phyloP scores from a whole-genome alignment of 2,113 vertebrate species.

The Psettodes erumei region DNA sequence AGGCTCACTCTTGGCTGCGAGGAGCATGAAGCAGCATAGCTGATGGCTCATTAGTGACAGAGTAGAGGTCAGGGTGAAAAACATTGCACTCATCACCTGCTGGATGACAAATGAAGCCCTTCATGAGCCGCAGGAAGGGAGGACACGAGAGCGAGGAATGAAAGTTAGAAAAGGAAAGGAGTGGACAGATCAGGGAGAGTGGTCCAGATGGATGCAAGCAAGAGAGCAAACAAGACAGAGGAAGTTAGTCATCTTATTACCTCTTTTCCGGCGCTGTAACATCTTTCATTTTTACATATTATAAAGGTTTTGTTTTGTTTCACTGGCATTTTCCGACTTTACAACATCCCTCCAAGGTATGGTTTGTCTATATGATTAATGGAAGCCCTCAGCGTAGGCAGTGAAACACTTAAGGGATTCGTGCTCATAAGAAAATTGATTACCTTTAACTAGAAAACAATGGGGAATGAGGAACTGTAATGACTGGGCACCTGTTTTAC shows the following conservation, averaged over 20 bases:
- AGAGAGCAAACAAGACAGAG: slow-evolving; percentile 27
- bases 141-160: slow-evolving; percentile 33
- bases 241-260: slow-evolving; percentile 31
- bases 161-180: slow-evolving; percentile 14
- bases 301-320: slow-evolving; percentile 46
- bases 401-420: slow-evolving; percentile 70
- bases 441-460: slow-evolving; percentile 79
- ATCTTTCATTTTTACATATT: slow-evolving; percentile 56
- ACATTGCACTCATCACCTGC: slow-evolving; percentile 64
- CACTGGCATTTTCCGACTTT: slow-evolving; percentile 24
- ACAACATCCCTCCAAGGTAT: slow-evolving; percentile 48
- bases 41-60: slow-evolving; percentile 65
- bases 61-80: slow-evolving; percentile 66
- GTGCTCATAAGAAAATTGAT: slow-evolving; percentile 73
- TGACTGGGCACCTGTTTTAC: slow-evolving; percentile 71
- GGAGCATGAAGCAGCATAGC: slow-evolving; percentile 58
- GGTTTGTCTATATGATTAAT: slow-evolving; percentile 77
- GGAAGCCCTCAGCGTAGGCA: slow-evolving; percentile 59
- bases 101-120: slow-evolving; percentile 73
- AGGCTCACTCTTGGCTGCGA: slow-evolving; percentile 18
- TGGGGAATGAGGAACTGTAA: slow-evolving; percentile 64
- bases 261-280: slow-evolving; percentile 25
- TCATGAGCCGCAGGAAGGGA: slow-evolving; percentile 44
- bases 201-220: slow-evolving; percentile 26
- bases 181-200: slow-evolving; percentile 7